These are phyloP conservation scores for Lasioglossum lativentre DNA, from an alignment of 2,888 invertebrate genomes.

Conservation along the genomic window DNA sequence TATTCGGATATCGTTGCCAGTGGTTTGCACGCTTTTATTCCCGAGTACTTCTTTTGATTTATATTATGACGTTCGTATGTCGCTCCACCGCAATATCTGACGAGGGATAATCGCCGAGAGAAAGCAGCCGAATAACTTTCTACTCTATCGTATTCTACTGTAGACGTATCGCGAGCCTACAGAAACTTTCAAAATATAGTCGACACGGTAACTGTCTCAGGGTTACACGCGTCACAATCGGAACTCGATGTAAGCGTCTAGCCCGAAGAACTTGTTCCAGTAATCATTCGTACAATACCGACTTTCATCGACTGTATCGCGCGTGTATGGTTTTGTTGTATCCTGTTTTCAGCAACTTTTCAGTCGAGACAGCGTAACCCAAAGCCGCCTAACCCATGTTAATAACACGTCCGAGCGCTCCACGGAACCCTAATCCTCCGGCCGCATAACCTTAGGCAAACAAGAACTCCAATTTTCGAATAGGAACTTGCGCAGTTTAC, in stretches of 20 bases:
- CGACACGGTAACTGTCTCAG: not conserved
- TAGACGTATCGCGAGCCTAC: not conserved
- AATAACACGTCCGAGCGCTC: not conserved
- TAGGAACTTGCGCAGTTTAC: not conserved
- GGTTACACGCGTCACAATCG: not conserved
- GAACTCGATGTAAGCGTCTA: not conserved
- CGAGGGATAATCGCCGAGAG: not conserved
- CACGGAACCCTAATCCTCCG: not conserved
- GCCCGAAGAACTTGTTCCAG: not conserved
- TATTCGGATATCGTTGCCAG: not conserved
- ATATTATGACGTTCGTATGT: not conserved
- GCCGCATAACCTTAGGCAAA: not conserved
- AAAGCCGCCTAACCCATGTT: not conserved
- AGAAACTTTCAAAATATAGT: not conserved
- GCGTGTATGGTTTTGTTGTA: no score
- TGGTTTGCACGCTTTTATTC: not conserved
- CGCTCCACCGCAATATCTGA: not conserved
- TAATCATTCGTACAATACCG: not conserved
- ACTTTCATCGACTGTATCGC: not conserved
- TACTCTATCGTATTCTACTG: not conserved
- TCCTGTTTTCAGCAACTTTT: not conserved
- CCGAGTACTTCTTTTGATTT: not conserved
- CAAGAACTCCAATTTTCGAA: conserved; percentile 2
- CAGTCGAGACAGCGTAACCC: not conserved
- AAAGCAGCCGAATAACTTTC: conserved; percentile 4